These are phyloP conservation scores for Strix aluco DNA, from an alignment of 2,113 vertebrate species.

Conservation along the genomic window DNA sequence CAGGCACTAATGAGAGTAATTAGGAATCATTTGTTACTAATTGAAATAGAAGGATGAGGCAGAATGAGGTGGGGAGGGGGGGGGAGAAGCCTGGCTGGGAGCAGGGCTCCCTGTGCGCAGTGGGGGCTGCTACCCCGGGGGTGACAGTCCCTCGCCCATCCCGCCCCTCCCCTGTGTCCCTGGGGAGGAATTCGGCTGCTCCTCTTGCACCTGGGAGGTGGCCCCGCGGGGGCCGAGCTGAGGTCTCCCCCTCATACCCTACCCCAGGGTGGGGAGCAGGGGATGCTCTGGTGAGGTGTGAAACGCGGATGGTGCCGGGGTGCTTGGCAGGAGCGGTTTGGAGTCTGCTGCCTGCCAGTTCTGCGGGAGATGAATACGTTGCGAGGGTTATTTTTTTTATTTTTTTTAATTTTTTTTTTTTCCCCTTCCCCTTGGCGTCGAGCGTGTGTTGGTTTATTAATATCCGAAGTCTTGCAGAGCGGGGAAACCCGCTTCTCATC, in stretches of 20 bases:
- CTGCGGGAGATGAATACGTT: background rate
- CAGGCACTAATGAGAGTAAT: conserved; percentile 70
- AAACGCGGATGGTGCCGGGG: background rate
- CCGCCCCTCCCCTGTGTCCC: background rate
- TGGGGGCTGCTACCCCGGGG: background rate
- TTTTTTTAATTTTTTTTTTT: background rate
- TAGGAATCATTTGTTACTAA: conserved; percentile 71
- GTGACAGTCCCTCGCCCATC: background rate
- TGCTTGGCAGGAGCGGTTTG: background rate
- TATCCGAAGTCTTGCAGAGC: background rate
- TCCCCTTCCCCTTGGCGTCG: background rate
- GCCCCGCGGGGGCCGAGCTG: accelerated
- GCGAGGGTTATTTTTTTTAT: conserved; percentile 16
- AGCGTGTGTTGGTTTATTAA: conserved; percentile 60
- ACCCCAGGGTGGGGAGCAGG: background rate
- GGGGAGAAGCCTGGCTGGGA: background rate
- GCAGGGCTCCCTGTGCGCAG: background rate
- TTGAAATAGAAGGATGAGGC: conserved; percentile 66
- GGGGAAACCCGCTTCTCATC: conserved; percentile 49
- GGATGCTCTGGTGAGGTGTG: background rate
- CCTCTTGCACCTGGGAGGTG: background rate
- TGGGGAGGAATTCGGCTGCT: accelerated
- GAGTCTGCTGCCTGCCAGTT: conserved; percentile 10
- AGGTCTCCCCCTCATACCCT: background rate
- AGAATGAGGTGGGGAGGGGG: background rate